phyloP scores from a whole-genome alignment of 2,797 vertebrate species.

The Steatocranus sp. region DNA sequence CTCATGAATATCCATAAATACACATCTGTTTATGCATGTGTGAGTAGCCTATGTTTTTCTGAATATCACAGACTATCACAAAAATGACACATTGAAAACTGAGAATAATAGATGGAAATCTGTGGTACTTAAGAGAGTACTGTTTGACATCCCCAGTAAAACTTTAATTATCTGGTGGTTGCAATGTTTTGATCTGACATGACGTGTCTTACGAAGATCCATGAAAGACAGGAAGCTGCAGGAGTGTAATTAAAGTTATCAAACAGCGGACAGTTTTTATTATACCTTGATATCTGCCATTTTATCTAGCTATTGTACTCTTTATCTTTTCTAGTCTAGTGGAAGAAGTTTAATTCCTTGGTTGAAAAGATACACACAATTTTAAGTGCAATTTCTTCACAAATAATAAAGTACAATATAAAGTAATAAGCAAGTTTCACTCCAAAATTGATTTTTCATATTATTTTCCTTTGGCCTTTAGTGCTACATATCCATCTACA shows the following conservation, averaged over 20 bases:
- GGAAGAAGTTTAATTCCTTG: neutral
- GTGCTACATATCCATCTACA: neutral
- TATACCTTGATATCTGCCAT: neutral
- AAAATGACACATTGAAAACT: neutral
- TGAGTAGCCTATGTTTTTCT: neutral
- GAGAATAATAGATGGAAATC: neutral
- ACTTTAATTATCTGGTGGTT: constrained; percentile 23
- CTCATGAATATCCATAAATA: neutral
- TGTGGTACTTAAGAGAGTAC: neutral
- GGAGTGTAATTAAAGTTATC: constrained; percentile 5
- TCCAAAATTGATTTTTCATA: neutral
- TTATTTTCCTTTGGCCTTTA: neutral
- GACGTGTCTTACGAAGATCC: neutral
- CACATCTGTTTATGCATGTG: neutral
- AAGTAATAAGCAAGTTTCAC: neutral
- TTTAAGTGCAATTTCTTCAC: neutral
- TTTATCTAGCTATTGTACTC: neutral
- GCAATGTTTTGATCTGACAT: constrained; percentile 7
- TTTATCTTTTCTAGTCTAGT: constrained; percentile 7
- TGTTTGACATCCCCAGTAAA: constrained; percentile 10
- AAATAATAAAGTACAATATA: neutral
- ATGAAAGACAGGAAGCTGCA: neutral
- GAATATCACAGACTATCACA: neutral
- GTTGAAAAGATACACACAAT: neutral
- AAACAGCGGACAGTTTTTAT: neutral